Evolutionary conservation across 2,888 invertebrate species (phyloP).

Genomic region (Dicranocentrus wangi): DNA sequence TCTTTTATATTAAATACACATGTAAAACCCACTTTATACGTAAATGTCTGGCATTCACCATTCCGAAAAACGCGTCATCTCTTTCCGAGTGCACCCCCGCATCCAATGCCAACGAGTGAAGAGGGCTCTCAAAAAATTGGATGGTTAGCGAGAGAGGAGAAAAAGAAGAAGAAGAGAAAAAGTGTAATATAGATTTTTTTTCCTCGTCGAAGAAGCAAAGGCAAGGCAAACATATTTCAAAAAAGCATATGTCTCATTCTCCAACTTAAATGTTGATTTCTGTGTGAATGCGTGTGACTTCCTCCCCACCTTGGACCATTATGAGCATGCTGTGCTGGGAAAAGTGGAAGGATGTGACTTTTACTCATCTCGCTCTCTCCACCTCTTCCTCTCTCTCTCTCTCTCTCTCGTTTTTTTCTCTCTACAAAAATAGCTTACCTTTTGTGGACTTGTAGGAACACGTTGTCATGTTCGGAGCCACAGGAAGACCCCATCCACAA

Average conservation of each 20-base stretch:
- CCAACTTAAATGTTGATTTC: neutral
- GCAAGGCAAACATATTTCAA: neutral
- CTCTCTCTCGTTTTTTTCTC: too few relatives aligned
- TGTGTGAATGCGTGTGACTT: neutral
- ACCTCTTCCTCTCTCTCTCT: too few relatives aligned
- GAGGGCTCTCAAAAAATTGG: neutral
- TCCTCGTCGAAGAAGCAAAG: neutral
- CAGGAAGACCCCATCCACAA: slow-evolving; percentile 31
- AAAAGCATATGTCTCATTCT: slow-evolving; percentile 3
- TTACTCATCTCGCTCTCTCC: neutral
- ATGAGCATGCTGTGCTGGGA: neutral
- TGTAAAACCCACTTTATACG: too few relatives aligned
- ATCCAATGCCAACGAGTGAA: too few relatives aligned
- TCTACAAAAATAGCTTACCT: too few relatives aligned
- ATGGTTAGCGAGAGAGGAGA: neutral
- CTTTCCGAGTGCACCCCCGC: too few relatives aligned
- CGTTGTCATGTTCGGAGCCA: neutral
- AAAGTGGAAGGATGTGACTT: neutral
- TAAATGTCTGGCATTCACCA: too few relatives aligned
- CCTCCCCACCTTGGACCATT: neutral
- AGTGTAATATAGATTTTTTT: neutral
- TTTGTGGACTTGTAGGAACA: too few relatives aligned
- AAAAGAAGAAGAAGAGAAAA: neutral
- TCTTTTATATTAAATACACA: too few relatives aligned
- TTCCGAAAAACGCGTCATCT: too few relatives aligned